Evolutionary conservation across 2,113 vertebrate genomes (phyloP).

Genomic region (Amia ocellicauda): DNA sequence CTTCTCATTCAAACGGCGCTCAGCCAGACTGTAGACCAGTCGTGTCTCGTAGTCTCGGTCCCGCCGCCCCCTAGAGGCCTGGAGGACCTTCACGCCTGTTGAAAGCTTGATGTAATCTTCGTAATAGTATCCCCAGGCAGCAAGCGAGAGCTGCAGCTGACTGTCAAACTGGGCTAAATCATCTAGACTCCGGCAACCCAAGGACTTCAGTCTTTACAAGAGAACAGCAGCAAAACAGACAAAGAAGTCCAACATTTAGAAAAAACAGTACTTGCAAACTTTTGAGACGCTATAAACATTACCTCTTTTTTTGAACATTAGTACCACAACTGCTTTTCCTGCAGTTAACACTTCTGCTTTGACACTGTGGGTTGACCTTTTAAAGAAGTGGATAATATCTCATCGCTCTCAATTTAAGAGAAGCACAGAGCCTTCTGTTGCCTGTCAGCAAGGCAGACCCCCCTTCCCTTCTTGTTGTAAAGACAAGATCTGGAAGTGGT

Average conservation of each 20-base stretch:
- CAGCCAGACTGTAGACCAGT: slow-evolving; percentile 68
- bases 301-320: too few species aligned
- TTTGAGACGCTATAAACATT: too few species aligned
- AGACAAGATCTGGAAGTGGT: too few species aligned
- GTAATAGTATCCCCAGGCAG: slow-evolving; percentile 73
- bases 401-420: too few species aligned
- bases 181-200: slow-evolving; percentile 68
- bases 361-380: too few species aligned
- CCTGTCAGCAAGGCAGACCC: too few species aligned
- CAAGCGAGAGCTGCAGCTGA: slow-evolving; percentile 66
- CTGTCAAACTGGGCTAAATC: slow-evolving; percentile 69
- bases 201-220: slow-evolving; percentile 67
- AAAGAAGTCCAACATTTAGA: not conserved
- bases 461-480: too few species aligned
- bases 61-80: slow-evolving; percentile 58
- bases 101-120: slow-evolving; percentile 72
- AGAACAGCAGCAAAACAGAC: not conserved
- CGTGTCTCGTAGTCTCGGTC: slow-evolving; percentile 72
- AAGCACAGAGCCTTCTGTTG: too few species aligned
- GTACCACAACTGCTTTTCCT: too few species aligned
- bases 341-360: too few species aligned
- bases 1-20: slow-evolving; percentile 73
- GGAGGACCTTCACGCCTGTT: slow-evolving; percentile 65
- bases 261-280: too few species aligned
- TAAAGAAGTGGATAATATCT: too few species aligned